Base-by-base conservation (phyloP, 1,140 invertebrate genomes). In the Elymnias hypermnestra region DNA sequence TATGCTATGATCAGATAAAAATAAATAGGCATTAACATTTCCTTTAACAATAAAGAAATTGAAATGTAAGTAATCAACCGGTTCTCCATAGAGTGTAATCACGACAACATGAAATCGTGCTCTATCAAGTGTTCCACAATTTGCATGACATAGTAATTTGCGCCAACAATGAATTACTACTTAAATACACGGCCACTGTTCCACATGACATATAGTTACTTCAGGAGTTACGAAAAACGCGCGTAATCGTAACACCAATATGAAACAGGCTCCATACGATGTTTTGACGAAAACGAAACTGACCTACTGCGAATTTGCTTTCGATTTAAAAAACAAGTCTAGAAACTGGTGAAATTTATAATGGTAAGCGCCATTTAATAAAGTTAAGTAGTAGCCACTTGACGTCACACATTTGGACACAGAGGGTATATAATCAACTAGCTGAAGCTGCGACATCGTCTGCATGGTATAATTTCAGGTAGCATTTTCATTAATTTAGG, bases 131-230 rank as follows among this genome's bases (percentile, higher is more conserved):
- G 10, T 17, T 47, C 18, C 29, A 47, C 28, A 26, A 23, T 19
- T 50, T 50, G 33, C 39, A 35, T 50, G 22, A 50, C 9, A 43
- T 42, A 21, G 14, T 14, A 50, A 42, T 51, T 51, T 51, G 40
- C 48, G 48, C 39, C 29, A 15, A 33, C 26, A 26, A 9, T 26
- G 36, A 49, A 49, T 37, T n/a, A n/a, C n/a, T n/a, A n/a, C n/a
- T n/a, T n/a, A n/a, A n/a, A n/a, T n/a, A 49, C 37, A 47, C 14
- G 26, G 17, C 6, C 37, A 19, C 8, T 33, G 45, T 40, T 41
- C 46, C 21, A 26, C 38, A 23, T 41, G 38, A 41, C 22, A 41
- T 14, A 33, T 13, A 9, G 29, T 5, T 47, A 23, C 36, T 38
- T 19, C 12, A 29, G 22, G 35, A 25, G 10, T 42, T 42, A 39